Evolutionary conservation across 2,113 vertebrate species (phyloP), one percentile per base, ranked within the genome.

Genomic region (Colaptes auratus): DNA sequence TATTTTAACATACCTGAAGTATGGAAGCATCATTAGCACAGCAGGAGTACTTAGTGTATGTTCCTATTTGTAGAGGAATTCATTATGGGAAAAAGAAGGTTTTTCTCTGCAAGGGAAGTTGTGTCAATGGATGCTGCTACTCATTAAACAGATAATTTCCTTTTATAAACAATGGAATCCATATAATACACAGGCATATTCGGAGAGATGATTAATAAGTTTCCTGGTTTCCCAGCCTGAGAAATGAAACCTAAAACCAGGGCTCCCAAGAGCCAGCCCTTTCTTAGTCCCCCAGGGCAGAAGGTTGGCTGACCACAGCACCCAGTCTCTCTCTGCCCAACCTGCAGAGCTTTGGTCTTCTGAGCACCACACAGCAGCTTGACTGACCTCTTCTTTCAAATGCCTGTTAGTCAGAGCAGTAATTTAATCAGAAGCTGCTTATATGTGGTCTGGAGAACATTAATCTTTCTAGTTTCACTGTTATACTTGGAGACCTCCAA

Each of bases 71-170:
- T 39, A 81, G 82, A 80, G 59, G 52, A 83, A 90, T 82, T 97
- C 58, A 59, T 88, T 74, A 87, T 11, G 28, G 59, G 60, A 80
- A 88, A 78, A 3, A 12, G n/a, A n/a, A 82, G 30, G 67, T 78
- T 85, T 52, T 89, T 66, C 75, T 76, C 74, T 55, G 50, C n/a
- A 75, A 82, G 82, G 35, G 83, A 84, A 92, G 88, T 53, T 77
- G 55, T 65, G 80, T 82, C 84, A 80, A 30, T 86, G 78, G 85
- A 76, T 36, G 42, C 76, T 77, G 61, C 88, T 82, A 66, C 36
- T 92, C 89, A 88, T 96, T 95, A 90, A 95, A 87, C 0, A 3
- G 66, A 36, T 87, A 39, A 95, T 94, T 95, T 94, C 94, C 95
- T 90, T 92, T 58, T 63, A 76, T 71, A 92, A 94, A 96, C 92